Evolutionary conservation across 2,888 invertebrate genomes (phyloP), one percentile per base, ranked within the genome.

Genomic region (Dicycla oo): DNA sequence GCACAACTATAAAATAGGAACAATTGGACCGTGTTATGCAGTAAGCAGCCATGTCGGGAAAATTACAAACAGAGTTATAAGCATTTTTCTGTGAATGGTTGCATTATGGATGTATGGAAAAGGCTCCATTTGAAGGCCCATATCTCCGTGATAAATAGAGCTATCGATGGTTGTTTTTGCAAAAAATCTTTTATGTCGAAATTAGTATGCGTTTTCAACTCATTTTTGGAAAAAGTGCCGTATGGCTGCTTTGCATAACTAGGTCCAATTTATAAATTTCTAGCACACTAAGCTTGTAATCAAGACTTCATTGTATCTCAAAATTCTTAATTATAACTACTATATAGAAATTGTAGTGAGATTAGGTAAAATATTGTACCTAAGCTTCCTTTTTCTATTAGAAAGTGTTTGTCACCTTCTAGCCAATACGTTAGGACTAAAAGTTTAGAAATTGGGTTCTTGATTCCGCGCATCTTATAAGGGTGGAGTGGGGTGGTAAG

Each of bases 261-360:
- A n/a, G 2, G 10, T 0, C 13, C 49, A 56, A 43, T 20, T 43
- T 30, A 30, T 57, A n/a, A n/a, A n/a, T 49, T 58, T 58, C 30
- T 70, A 80, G 53, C 67, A 26, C 53, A 56, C 13, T 68, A 75
- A 30, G 34, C 43, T 53, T 47, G 54, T 26, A 64, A 80, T 47
- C 65, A 63, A 80, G 67, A 80, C 67, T 80, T 72, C 34, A 51
- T 58, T 63, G 60, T 77, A 80, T 82, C 73, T 80, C 82, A 69
- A 76, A 76, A 73, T 69, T 80, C 34, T 64, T 74, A 38, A 67
- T 51, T 45, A 51, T 64, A 58, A 58, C 34, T 62, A 51, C n/a
- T n/a, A 61, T 57, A 40, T 68, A 65, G 11, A 49, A 60, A 51
- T 54, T 43, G 40, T 81, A 67, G 60, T 60, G 58, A 60, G 54